These are phyloP conservation scores for Pseudochromis fuscus DNA, from an alignment of 2,797 vertebrate species.

Conservation along the genomic window DNA sequence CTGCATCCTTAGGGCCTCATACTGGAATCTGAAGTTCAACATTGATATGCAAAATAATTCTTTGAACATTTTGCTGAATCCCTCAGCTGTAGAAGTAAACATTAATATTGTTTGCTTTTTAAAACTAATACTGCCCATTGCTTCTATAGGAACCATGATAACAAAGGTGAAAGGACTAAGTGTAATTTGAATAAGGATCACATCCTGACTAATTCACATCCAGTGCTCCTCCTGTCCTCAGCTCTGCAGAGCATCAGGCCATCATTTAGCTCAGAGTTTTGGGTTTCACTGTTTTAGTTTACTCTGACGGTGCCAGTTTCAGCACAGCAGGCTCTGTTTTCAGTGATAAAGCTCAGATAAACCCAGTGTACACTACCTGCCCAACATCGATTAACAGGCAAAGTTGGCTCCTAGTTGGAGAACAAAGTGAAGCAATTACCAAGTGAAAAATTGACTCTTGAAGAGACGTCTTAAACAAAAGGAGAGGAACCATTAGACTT, in stretches of 20 bases:
- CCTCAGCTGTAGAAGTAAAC: not conserved
- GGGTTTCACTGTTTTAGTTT: not conserved
- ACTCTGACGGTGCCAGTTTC: not conserved
- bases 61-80: not conserved
- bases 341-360: not conserved
- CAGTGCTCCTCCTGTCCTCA: not conserved
- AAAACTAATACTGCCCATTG: not conserved
- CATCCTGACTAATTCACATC: not conserved
- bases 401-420: not conserved
- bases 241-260: too few relatives aligned
- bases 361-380: not conserved
- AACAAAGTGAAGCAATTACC: too few relatives aligned
- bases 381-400: not conserved
- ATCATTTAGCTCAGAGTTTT: not conserved
- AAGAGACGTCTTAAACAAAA: too few relatives aligned
- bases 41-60: not conserved
- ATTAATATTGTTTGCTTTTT: not conserved
- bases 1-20: too few relatives aligned
- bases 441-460: too few relatives aligned
- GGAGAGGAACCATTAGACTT: too few relatives aligned
- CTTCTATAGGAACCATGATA: not conserved
- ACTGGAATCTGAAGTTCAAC: too few relatives aligned
- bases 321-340: not conserved
- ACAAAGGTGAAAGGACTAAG: not conserved
- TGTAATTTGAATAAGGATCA: not conserved